Conservation (phyloP, 2,797 vertebrate genomes). For the Coregonus sp. region DNA sequence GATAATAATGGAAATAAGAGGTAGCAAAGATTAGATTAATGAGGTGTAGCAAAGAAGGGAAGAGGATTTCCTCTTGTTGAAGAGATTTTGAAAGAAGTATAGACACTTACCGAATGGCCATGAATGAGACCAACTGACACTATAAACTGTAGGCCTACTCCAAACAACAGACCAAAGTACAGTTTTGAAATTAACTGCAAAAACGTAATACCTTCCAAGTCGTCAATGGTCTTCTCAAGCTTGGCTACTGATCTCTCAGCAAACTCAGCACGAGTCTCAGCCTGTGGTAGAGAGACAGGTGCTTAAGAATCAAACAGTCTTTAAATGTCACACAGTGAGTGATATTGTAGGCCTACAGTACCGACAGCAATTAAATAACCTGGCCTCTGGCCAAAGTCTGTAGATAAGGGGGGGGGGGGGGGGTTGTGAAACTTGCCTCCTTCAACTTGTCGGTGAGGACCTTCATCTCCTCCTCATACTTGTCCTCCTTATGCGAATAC, state of each 20-base stretch:
- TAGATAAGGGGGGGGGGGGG: constrained; percentile 15
- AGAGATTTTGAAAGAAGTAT: neutral
- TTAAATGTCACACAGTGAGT: constrained; percentile 6
- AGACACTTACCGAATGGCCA: constrained; percentile 18
- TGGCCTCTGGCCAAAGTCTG: constrained; percentile 12
- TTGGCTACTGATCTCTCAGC: constrained; percentile 99
- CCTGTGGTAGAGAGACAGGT: constrained; percentile 73
- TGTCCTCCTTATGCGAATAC: constrained; percentile 99
- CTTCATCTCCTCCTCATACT: constrained; percentile 99
- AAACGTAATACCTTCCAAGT: constrained; percentile 92
- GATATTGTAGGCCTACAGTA: constrained; percentile 1
- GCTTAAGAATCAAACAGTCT: constrained; percentile 14
- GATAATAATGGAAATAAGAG: neutral
- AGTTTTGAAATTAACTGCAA: neutral
- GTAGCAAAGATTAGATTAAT: constrained; percentile 16
- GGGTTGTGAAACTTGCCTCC: constrained; percentile 80
- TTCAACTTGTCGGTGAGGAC: constrained; percentile 99
- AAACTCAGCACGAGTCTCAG: constrained; percentile 98
- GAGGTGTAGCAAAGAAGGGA: no score
- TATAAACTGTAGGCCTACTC: neutral
- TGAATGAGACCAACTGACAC: neutral
- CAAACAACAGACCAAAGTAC: constrained; percentile 7
- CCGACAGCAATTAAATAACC: constrained; percentile 16
- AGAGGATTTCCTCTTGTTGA: no score
- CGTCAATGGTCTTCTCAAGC: constrained; percentile 99